These are phyloP conservation scores for Dusona sp. DNA, from an alignment of 2,888 invertebrate genomes.

Conservation along the genomic window DNA sequence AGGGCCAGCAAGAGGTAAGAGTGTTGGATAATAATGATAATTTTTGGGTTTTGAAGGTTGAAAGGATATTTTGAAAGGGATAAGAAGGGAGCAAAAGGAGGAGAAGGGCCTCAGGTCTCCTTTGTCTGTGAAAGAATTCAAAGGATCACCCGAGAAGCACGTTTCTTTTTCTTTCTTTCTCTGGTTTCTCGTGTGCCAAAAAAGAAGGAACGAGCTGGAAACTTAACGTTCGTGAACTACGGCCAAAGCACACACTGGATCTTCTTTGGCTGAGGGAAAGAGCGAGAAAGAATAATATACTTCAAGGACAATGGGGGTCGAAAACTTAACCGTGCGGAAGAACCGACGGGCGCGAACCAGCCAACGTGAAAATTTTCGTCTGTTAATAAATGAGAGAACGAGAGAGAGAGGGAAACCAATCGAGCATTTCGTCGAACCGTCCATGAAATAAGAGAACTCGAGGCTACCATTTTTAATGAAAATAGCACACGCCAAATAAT, in stretches of 20 bases:
- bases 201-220: constrained; percentile 68
- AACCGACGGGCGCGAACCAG: constrained; percentile 33
- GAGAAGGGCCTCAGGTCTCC: constrained; percentile 55
- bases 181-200: constrained; percentile 51
- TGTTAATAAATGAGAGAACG: constrained; percentile 5
- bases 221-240: constrained; percentile 51
- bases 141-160: constrained; percentile 54
- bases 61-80: constrained; percentile 45
- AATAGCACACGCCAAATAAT: background rate
- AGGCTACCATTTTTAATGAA: background rate
- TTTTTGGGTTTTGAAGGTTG: constrained; percentile 22
- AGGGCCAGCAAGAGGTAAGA: background rate
- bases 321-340: constrained; percentile 70
- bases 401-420: constrained; percentile 17
- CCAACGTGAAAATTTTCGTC: constrained; percentile 40
- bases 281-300: constrained; percentile 23
- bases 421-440: constrained; percentile 36
- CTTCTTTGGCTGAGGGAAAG: constrained; percentile 25
- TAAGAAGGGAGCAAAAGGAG: constrained; percentile 34
- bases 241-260: constrained; percentile 25
- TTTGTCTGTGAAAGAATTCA: constrained; percentile 65
- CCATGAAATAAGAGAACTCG: constrained; percentile 11
- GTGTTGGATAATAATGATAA: constrained; percentile 22
- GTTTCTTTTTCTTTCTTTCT: constrained; percentile 27
- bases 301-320: constrained; percentile 70